Percentiles rank a stretch among this genome's conserved stretches.
Conservation (phyloP, 2,888 invertebrate genomes). For the Galerucella calmariensis region DNA sequence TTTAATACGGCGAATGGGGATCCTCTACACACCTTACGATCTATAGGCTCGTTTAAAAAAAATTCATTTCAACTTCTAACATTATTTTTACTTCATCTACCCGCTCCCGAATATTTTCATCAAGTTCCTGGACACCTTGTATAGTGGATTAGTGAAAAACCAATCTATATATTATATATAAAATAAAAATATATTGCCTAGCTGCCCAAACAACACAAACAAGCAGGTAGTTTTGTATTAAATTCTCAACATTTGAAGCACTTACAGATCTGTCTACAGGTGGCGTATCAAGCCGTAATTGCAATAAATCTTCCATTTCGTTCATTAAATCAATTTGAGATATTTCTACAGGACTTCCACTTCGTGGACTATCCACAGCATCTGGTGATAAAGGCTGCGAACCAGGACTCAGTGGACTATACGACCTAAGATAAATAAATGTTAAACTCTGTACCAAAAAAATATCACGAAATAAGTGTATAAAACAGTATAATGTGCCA, state of each 20-base stretch:
- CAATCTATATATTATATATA: background rate
- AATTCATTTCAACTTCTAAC: too few relatives aligned
- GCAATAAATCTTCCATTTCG: constrained; percentile 73
- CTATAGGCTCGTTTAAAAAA: too few relatives aligned
- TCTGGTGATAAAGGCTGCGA: constrained; percentile 69
- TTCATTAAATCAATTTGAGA: constrained; percentile 72
- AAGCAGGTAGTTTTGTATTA: background rate
- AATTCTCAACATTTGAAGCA: background rate
- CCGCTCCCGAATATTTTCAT: too few relatives aligned
- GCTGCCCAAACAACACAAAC: background rate
- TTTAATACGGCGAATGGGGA: too few relatives aligned
- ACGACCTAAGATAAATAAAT: constrained; percentile 54
- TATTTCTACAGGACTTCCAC: constrained; percentile 64
- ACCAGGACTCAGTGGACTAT: constrained; percentile 65
- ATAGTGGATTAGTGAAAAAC: background rate
- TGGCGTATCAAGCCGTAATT: constrained; percentile 66
- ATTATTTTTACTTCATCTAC: too few relatives aligned
- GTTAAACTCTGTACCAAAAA: background rate
- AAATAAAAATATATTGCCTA: background rate
- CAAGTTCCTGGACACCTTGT: background rate
- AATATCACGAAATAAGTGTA: background rate
- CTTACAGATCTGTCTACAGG: constrained; percentile 75
- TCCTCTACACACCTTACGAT: too few relatives aligned
- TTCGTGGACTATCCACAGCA: constrained; percentile 63
- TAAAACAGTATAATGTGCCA: background rate